These are phyloP conservation scores for Eurystomus glaucurus DNA, from an alignment of 2,797 vertebrate genomes.

Conservation along the genomic window DNA sequence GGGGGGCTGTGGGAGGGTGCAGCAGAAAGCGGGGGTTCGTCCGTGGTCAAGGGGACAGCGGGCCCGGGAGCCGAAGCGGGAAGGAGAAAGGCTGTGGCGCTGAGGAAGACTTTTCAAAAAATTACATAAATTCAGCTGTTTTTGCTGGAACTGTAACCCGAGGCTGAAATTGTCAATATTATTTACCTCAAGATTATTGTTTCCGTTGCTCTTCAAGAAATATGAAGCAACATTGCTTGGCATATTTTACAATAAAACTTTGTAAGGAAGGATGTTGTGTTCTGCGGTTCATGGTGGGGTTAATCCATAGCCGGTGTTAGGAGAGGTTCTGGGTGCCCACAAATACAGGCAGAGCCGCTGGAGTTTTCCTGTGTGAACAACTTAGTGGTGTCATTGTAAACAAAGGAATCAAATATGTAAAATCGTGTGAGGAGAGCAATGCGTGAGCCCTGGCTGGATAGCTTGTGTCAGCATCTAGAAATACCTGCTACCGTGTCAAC, in stretches of 20 bases:
- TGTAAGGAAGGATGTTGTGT: fast-evolving
- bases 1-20: fast-evolving
- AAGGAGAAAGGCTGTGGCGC: fast-evolving
- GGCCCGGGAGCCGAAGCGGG: neutral
- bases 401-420: neutral
- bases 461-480: neutral
- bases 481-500: neutral
- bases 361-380: neutral
- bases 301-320: fast-evolving
- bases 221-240: fast-evolving
- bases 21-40: fast-evolving
- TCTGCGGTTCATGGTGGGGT: neutral
- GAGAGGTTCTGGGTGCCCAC: neutral
- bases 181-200: neutral
- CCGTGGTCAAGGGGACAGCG: fast-evolving
- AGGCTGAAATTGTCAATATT: neutral
- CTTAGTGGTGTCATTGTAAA: too few relatives aligned
- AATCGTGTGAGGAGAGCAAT: neutral
- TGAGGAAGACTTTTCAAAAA: too few relatives aligned
- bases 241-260: fast-evolving
- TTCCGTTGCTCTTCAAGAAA: fast-evolving
- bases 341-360: neutral
- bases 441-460: fast-evolving
- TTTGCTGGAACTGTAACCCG: neutral
- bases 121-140: fast-evolving